Conservation (phyloP, 2,113 vertebrate species). For the Turnix velox region DNA sequence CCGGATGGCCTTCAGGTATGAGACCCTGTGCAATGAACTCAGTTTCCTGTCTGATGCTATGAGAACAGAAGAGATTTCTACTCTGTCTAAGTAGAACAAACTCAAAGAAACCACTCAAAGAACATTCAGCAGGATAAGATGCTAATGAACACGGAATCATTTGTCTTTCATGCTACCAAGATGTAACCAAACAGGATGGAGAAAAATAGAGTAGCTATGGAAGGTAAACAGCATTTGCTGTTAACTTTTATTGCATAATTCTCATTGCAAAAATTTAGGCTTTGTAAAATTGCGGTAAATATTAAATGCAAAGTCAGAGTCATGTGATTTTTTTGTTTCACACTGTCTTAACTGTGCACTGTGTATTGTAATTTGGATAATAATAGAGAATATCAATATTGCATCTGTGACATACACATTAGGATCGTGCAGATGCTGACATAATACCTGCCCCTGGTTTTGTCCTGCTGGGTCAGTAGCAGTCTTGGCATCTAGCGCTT, state of each 20-base stretch:
- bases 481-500: neutral
- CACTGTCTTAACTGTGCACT: neutral
- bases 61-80: constrained; percentile 74
- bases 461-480: neutral
- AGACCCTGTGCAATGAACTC: constrained; percentile 94
- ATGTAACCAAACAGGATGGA: neutral
- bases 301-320: neutral
- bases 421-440: neutral
- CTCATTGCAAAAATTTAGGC: neutral
- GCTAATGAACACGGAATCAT: neutral
- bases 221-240: neutral
- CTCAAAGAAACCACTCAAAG: constrained; percentile 30
- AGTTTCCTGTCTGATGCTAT: constrained; percentile 91
- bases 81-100: constrained; percentile 55
- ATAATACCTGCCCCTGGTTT: neutral
- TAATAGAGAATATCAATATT: neutral
- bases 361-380: neutral
- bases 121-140: neutral
- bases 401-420: neutral
- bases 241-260: neutral
- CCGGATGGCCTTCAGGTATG: constrained; percentile 91
- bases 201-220: neutral
- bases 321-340: neutral
- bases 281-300: constrained; percentile 36
- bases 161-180: neutral